A percentile compares a stretch with the other conserved stretches of the same genome.
Conservation (phyloP, 2,888 invertebrate species). For the Aphelenchoides bicaudatus region DNA sequence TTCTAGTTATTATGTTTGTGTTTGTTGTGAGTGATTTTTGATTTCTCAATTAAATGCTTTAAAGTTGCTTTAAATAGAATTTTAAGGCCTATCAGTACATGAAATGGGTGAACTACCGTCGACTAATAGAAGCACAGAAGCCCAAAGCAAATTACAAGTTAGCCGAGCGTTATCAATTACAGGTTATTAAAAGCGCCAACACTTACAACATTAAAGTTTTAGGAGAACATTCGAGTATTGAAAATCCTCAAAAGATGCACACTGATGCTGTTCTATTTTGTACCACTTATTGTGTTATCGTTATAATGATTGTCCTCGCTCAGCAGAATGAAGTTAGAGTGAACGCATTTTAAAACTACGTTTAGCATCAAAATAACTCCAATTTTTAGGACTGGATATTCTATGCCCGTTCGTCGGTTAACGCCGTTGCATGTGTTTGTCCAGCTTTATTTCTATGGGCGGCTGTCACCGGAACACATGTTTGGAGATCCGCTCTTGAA, state of each 20-base stretch:
- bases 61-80: conserved; percentile 10
- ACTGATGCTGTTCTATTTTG: not conserved
- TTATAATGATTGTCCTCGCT: not conserved
- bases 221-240: conserved; percentile 1
- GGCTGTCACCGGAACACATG: not conserved
- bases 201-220: not conserved
- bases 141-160: not conserved
- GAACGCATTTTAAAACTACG: not conserved
- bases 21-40: not conserved
- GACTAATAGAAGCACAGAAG: not conserved
- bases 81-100: not conserved
- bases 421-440: not conserved
- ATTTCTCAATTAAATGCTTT: not conserved
- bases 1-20: not conserved
- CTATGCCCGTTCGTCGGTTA: not conserved
- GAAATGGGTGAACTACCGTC: not conserved
- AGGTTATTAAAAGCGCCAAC: not conserved
- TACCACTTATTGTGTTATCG: not conserved
- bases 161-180: conserved; percentile 7
- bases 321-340: not conserved
- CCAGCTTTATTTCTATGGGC: not conserved
- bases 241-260: not conserved
- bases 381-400: not conserved
- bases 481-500: not conserved
- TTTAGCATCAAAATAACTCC: not conserved